Evolutionary conservation across 2,113 vertebrate species (phyloP), one percentile per base, ranked within the genome.

Genomic region (Saguinus imperator): DNA sequence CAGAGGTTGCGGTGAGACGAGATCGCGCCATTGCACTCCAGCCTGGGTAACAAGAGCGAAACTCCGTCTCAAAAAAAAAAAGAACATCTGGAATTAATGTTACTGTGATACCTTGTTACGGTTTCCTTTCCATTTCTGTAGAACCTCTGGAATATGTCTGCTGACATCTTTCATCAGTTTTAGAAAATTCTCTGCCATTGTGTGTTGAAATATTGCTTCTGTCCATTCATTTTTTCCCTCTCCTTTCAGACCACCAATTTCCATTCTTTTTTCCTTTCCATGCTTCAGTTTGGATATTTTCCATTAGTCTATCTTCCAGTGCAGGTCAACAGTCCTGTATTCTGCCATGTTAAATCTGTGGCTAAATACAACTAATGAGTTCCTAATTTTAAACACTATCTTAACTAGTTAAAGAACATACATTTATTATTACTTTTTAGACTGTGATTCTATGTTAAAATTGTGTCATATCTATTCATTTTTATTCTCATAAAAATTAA

Each of bases 341-440:
- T 83, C 75, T 72, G 27, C 57, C 16, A 23, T 57, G 43, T 72
- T 68, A 96, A 43, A 58, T 50, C 75, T 70, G 17, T 32, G 40
- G 23, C 57, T 73, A 87, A 72, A n/a, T n/a, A 73, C 17, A 88
- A 40, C 40, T 37, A 89, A 86, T 52, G 58, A 55, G n/a, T 80
- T 89, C 10, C 4, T 72, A 10, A 76, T 77, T 92, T 58, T 45
- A 16, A 82, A 45, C n/a, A 40, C 61, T 87, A 58, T 61, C 40
- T 79, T 72, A 61, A 61, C 66, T 79, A 29, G 1, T 68, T 14
- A 16, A 23, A 55, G 23, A 85, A 61, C n/a, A 79, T 48, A 43
- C 14, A 37, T 18, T 87, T 23, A 87, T 80, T 85, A 94, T 82
- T 80, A 55, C 94, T 95, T 86, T 81, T 16, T 70, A 68, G 83